Conservation (phyloP, 2,113 vertebrate genomes). For the Cichladusa arquata region DNA sequence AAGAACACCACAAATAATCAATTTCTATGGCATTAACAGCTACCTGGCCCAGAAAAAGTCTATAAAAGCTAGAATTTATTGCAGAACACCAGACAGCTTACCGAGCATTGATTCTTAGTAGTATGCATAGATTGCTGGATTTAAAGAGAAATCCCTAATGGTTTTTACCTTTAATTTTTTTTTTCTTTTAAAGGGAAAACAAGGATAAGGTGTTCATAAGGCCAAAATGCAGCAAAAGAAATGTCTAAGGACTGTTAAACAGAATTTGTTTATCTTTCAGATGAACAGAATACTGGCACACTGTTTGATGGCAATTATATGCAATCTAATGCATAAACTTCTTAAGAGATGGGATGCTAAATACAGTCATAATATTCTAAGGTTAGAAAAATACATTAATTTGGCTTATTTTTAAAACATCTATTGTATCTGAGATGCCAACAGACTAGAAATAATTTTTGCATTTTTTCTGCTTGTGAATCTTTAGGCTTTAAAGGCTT, state of each 20-base stretch:
- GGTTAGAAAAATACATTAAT: constrained; percentile 46
- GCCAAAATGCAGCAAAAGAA: constrained; percentile 23
- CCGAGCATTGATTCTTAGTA: constrained; percentile 51
- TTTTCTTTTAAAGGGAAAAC: constrained; percentile 30
- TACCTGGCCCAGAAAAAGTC: constrained; percentile 67
- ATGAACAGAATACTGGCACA: constrained; percentile 2
- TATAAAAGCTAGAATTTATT: constrained; percentile 71
- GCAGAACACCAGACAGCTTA: constrained; percentile 54
- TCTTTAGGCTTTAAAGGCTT: background rate
- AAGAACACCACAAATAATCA: constrained; percentile 73
- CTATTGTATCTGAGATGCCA: constrained; percentile 35
- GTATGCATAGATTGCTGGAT: constrained; percentile 48
- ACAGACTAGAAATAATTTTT: constrained; percentile 11
- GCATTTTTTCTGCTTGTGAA: constrained; percentile 16
- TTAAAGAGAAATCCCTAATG: constrained; percentile 62
- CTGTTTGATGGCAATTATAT: constrained; percentile 48
- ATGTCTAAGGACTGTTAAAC: constrained; percentile 34
- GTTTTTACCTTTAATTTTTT: constrained; percentile 48
- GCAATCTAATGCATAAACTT: constrained; percentile 49
- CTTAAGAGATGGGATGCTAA: constrained; percentile 30
- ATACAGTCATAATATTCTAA: constrained; percentile 1
- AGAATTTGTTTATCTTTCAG: constrained; percentile 57
- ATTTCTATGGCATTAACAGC: constrained; percentile 69
- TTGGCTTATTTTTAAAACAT: constrained; percentile 49
- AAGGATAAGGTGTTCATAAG: constrained; percentile 19